phyloP scores from a whole-genome alignment of 2,113 vertebrate species.

The Chionodraco myersi region DNA sequence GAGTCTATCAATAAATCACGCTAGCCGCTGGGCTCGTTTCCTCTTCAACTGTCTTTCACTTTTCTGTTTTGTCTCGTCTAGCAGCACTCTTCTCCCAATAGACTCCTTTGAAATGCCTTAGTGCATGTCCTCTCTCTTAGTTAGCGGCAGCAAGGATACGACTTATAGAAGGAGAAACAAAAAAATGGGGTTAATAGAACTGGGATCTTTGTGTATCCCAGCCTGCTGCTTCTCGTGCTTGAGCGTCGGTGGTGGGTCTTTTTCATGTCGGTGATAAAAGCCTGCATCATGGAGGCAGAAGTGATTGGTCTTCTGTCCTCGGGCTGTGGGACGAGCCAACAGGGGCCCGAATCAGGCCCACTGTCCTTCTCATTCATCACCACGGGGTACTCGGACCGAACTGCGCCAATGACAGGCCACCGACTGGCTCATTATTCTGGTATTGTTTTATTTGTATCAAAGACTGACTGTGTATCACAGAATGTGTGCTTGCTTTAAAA shows the following conservation, averaged over 20 bases:
- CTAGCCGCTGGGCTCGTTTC: conserved; percentile 53
- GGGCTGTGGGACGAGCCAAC: conserved; percentile 38
- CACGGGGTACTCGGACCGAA: conserved; percentile 23
- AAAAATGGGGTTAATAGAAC: background rate
- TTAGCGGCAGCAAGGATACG: background rate
- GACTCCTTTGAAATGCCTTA: background rate
- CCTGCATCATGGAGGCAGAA: conserved; percentile 50
- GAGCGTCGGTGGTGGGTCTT: background rate
- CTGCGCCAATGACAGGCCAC: background rate
- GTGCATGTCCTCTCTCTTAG: background rate
- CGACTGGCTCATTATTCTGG: background rate
- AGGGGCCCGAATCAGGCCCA: conserved; percentile 6
- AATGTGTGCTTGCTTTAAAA: too few relatives aligned
- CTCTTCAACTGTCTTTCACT: conserved; percentile 55
- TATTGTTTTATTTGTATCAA: conserved; percentile 30
- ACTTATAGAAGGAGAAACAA: background rate
- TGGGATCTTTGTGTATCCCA: background rate
- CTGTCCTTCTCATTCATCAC: conserved; percentile 44
- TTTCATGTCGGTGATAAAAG: conserved; percentile 47
- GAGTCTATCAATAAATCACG: conserved; percentile 69
- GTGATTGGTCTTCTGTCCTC: conserved; percentile 51
- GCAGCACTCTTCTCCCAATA: background rate
- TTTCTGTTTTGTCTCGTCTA: conserved; percentile 38
- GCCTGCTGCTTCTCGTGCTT: conserved; percentile 17
- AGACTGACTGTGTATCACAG: background rate